A percentile compares a stretch with the other conserved stretches of the same genome.
These are phyloP conservation scores for Galagoides demidoff DNA, from an alignment of 2,797 vertebrate species.

Conservation along the genomic window DNA sequence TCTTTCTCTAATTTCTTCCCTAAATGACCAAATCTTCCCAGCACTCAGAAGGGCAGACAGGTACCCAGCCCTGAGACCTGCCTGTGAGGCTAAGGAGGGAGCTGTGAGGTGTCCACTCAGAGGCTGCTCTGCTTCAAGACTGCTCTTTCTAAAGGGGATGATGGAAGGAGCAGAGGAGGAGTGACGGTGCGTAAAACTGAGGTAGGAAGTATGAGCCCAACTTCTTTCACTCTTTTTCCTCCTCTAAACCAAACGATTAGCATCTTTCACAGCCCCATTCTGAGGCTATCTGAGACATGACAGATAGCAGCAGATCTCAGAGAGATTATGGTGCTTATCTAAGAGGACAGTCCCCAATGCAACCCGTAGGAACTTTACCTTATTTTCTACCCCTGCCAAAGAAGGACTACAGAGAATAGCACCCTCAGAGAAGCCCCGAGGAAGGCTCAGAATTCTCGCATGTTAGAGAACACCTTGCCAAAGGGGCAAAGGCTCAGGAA, in stretches of 20 bases:
- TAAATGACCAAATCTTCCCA: not conserved
- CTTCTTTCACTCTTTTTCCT: not conserved
- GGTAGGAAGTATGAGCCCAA: not conserved
- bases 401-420: not conserved
- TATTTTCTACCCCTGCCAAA: not conserved
- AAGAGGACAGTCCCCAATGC: not conserved
- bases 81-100: not conserved
- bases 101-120: not conserved
- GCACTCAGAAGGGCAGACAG: not conserved
- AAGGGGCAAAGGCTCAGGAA: not conserved
- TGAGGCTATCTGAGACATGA: not conserved
- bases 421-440: not conserved
- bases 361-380: not conserved
- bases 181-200: not conserved
- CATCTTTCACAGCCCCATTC: not conserved
- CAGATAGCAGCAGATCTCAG: not conserved
- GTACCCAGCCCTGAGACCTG: not conserved
- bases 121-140: not conserved
- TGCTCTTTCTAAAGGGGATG: constrained; percentile 25
- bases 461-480: not conserved
- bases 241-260: not conserved
- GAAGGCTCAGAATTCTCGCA: not conserved
- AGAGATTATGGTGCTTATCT: not conserved
- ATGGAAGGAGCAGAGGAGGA: not conserved
- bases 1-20: not conserved